These are phyloP conservation scores for Armadillidium nasatum DNA, from an alignment of 1,140 invertebrate genomes.

Conservation along the genomic window DNA sequence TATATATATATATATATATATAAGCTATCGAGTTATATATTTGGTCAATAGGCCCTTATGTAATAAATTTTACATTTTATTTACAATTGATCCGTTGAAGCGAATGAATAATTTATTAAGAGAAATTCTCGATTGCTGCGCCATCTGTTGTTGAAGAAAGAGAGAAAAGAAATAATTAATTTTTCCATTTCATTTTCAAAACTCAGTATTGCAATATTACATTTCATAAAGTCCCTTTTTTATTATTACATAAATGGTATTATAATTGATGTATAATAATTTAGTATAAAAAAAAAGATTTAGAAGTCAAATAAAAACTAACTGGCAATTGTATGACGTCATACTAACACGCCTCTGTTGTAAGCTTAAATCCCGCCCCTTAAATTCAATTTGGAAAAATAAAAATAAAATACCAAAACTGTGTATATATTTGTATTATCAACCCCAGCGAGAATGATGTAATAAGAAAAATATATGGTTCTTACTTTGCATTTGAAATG, in stretches of 20 bases:
- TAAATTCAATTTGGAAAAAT: too few species aligned
- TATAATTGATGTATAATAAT: too few species aligned
- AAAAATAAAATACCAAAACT: too few species aligned
- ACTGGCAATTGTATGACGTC: neutral
- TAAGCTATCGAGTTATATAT: neutral
- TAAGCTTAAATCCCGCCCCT: neutral
- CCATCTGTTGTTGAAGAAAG: neutral
- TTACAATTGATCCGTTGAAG: neutral
- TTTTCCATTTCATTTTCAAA: too few species aligned
- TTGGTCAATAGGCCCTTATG: constrained; percentile 1
- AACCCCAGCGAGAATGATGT: neutral
- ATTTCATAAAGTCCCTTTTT: too few species aligned
- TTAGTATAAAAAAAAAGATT: too few species aligned
- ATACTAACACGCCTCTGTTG: neutral
- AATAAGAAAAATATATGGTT: constrained; percentile 14
- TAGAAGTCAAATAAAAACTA: neutral
- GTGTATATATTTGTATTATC: neutral
- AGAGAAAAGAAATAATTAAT: neutral
- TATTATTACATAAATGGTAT: too few species aligned
- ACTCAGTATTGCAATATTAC: too few species aligned
- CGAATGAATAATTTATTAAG: neutral
- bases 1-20: constrained; percentile 11
- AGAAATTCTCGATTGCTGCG: neutral
- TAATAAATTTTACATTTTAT: constrained; percentile 13
- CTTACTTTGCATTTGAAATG: constrained; percentile 5